Conservation (phyloP, 2,113 vertebrate genomes). For the Callipepla squamata region DNA sequence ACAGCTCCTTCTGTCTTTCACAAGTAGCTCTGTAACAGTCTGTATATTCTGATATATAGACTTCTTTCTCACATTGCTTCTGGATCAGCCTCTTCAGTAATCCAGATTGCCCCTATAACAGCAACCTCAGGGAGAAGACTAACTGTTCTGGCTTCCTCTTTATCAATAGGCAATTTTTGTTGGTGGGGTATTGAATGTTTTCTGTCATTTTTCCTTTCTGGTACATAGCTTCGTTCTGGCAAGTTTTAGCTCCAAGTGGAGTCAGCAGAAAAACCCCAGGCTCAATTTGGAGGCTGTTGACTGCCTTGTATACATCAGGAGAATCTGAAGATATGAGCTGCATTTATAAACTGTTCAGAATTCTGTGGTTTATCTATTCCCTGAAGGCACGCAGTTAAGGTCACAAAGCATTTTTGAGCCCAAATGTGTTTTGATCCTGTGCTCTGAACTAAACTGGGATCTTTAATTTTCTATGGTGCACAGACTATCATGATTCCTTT, state of each 20-base stretch:
- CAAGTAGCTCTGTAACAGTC: background rate
- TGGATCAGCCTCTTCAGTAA: background rate
- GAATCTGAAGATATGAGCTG: background rate
- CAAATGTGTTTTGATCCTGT: background rate
- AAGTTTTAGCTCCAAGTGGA: background rate
- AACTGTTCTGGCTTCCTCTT: background rate
- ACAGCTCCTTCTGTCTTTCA: background rate
- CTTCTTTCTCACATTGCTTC: background rate
- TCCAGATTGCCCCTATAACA: background rate
- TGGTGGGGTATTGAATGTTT: background rate
- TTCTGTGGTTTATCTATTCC: background rate
- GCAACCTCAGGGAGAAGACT: background rate
- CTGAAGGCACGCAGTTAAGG: background rate
- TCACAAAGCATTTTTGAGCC: background rate
- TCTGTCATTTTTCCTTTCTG: background rate
- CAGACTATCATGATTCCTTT: background rate
- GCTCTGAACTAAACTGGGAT: background rate
- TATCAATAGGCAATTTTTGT: background rate
- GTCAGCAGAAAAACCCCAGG: background rate
- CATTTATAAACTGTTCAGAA: background rate
- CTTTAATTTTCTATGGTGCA: background rate
- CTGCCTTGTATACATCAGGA: background rate
- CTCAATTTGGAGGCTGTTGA: background rate
- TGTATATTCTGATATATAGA: background rate
- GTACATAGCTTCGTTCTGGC: rapidly evolving